phyloP scores from a whole-genome alignment of 2,888 invertebrate species.

The Pomacea canaliculata region DNA sequence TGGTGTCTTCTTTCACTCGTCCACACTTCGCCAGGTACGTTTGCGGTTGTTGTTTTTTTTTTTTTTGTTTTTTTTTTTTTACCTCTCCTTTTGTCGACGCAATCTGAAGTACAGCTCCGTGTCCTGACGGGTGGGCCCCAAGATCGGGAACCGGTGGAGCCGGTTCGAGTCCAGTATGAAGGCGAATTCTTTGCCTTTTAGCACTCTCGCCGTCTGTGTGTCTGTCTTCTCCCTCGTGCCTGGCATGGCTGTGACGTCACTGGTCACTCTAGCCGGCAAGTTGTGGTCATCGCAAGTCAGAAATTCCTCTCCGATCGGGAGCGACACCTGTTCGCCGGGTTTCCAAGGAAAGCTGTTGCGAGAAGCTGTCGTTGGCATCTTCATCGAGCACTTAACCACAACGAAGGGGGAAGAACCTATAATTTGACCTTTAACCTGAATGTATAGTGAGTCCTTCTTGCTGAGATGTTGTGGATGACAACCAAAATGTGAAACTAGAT shows the following conservation, averaged over 20 bases:
- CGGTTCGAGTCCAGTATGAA: background rate
- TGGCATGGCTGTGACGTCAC: background rate
- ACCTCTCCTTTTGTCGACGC: background rate
- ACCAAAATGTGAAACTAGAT: no score
- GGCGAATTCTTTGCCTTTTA: background rate
- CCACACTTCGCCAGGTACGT: no score
- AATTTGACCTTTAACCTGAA: no score
- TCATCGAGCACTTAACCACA: background rate
- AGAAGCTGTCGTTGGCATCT: conserved; percentile 14
- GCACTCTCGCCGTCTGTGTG: background rate
- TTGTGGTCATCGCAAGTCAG: background rate
- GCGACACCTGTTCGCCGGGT: background rate
- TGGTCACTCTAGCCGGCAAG: background rate
- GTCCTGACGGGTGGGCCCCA: conserved; percentile 19
- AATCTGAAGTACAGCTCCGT: conserved; percentile 16
- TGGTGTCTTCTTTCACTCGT: no score
- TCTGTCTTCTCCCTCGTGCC: background rate
- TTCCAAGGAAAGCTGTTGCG: background rate
- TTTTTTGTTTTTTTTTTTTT: background rate
- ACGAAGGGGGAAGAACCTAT: no score
- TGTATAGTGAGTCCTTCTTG: no score
- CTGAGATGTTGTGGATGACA: no score
- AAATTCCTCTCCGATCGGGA: background rate
- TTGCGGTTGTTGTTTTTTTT: no score
- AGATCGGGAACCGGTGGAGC: conserved; percentile 3